Evolutionary conservation across 2,888 invertebrate species (phyloP).

Genomic region (Belgica antarctica): DNA sequence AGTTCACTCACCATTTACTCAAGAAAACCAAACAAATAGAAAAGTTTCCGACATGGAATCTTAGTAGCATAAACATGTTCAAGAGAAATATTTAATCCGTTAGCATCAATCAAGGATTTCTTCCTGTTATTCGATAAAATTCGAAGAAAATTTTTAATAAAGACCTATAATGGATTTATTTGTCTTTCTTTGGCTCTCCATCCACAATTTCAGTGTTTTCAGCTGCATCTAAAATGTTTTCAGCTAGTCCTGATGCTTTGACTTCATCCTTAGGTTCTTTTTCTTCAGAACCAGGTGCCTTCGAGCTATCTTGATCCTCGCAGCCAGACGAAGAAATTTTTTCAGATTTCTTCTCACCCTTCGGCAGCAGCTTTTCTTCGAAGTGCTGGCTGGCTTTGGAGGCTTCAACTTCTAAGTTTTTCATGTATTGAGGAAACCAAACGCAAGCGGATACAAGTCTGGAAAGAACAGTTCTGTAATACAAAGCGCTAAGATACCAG

Average conservation of each 20-base stretch:
- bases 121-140: not conserved
- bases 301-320: no score
- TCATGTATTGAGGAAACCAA: conserved; percentile 27
- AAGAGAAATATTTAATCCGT: conserved; percentile 16
- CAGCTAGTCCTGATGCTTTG: no score
- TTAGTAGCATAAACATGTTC: not conserved
- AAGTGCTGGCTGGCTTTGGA: not conserved
- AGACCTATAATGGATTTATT: not conserved
- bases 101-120: not conserved
- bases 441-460: conserved; percentile 20
- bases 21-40: not conserved
- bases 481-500: not conserved
- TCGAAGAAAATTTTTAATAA: not conserved
- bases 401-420: not conserved
- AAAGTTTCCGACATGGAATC: not conserved
- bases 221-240: not conserved
- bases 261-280: not conserved
- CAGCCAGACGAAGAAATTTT: no score
- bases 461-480: not conserved
- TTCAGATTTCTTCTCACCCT: not conserved
- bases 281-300: not conserved
- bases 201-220: not conserved
- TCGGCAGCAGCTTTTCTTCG: not conserved
- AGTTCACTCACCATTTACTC: not conserved
- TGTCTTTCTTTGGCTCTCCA: not conserved